Conservation (phyloP, 2,888 invertebrate species). For the Sesamia inferens region DNA sequence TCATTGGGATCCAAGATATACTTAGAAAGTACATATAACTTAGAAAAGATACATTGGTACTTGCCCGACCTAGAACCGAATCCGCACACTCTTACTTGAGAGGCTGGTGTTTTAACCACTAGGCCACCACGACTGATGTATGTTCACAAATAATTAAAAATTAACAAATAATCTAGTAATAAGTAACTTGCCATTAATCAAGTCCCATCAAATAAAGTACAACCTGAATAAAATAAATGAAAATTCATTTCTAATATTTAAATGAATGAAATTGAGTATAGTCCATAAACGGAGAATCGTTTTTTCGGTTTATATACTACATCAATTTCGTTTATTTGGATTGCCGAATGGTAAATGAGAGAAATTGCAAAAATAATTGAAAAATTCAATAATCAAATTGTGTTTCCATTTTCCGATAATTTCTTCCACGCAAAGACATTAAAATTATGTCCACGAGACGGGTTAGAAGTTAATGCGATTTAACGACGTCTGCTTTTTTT, state of each 20-base stretch:
- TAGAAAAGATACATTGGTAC: no score
- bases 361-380: slow-evolving; percentile 51
- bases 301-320: no score
- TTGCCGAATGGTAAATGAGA: slow-evolving; percentile 17
- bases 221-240: slow-evolving; percentile 17
- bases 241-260: slow-evolving; percentile 2
- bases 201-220: neutral
- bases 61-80: no score
- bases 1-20: no score
- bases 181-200: slow-evolving; percentile 3
- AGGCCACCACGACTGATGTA: no score
- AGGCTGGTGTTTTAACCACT: no score
- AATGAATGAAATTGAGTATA: slow-evolving; percentile 22
- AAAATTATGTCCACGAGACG: neutral
- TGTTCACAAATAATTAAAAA: slow-evolving; percentile 1
- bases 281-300: slow-evolving; percentile 20
- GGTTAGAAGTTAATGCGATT: slow-evolving; percentile 1
- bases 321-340: no score
- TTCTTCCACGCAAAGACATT: slow-evolving; percentile 13
- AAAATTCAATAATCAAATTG: slow-evolving; percentile 49
- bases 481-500: slow-evolving; percentile 1
- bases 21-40: no score
- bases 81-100: no score
- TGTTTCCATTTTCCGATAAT: slow-evolving; percentile 51
- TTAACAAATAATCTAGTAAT: neutral